Percentiles rank a stretch among this genome's conserved stretches.
Conservation (phyloP, 2,888 invertebrate species). For the Dynastes tityus region DNA sequence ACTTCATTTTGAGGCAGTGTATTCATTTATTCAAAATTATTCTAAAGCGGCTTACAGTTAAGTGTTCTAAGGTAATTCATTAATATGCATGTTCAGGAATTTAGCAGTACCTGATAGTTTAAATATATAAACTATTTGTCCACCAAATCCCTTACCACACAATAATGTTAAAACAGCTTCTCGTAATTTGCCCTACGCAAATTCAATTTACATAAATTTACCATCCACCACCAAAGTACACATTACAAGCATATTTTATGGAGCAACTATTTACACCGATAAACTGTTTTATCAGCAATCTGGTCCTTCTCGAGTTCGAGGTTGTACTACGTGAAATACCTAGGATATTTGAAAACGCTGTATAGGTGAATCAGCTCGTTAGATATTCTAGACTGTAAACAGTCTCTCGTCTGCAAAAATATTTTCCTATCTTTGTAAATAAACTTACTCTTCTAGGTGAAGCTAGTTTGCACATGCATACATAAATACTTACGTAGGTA, state of each 20-base stretch:
- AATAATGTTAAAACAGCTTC: not conserved
- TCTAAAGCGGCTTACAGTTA: too few relatives aligned
- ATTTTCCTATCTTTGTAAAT: slow-evolving; percentile 18
- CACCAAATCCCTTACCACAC: too few relatives aligned
- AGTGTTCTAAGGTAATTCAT: too few relatives aligned
- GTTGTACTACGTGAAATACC: slow-evolving; percentile 11
- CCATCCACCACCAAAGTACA: slow-evolving; percentile 3
- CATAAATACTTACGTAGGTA: not conserved
- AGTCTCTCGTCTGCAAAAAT: slow-evolving; percentile 26
- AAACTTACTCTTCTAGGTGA: slow-evolving; percentile 14
- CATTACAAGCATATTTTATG: slow-evolving; percentile 21
- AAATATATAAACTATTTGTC: too few relatives aligned
- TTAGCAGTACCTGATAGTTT: too few relatives aligned
- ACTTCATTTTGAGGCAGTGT: too few relatives aligned
- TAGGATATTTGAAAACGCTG: slow-evolving; percentile 15
- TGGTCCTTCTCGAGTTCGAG: not conserved
- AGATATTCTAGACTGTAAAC: slow-evolving; percentile 16
- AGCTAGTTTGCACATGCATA: not conserved
- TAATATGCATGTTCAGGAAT: too few relatives aligned
- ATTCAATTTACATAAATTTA: slow-evolving; percentile 23
- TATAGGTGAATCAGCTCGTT: slow-evolving; percentile 32
- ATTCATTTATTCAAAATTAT: too few relatives aligned
- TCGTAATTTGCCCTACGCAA: not conserved
- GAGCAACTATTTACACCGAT: slow-evolving; percentile 24
- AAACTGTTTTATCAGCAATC: slow-evolving; percentile 31